Percentiles rank a stretch among this genome's conserved stretches.
phyloP scores from a whole-genome alignment of 1,140 invertebrate species.

The Zophobas morio region DNA sequence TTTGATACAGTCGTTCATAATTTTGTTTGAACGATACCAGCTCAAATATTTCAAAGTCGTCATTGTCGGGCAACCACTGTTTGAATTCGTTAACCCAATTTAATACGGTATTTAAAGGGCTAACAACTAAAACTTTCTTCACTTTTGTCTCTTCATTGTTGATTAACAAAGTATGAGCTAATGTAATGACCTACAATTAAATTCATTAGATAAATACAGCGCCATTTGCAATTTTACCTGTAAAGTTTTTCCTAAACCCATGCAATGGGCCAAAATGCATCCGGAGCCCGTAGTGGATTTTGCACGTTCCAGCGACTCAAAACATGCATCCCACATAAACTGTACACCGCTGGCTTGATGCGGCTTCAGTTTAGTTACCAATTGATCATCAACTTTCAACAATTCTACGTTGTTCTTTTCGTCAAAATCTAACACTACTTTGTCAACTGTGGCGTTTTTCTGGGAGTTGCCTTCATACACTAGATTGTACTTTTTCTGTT shows the following conservation, averaged over 20 bases:
- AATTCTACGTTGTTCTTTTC: constrained; percentile 74
- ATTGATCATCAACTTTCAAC: constrained; percentile 83
- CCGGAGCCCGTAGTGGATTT: constrained; percentile 84
- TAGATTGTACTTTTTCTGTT: constrained; percentile 79
- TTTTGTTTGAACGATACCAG: constrained; percentile 74
- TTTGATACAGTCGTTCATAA: constrained; percentile 72
- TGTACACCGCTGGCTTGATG: constrained; percentile 95
- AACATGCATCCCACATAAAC: constrained; percentile 97
- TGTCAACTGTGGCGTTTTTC: constrained; percentile 67
- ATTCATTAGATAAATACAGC: constrained; percentile 61
- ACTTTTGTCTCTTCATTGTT: constrained; percentile 71
- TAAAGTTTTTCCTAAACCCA: constrained; percentile 84
- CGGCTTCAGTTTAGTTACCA: constrained; percentile 91
- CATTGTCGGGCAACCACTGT: constrained; percentile 78
- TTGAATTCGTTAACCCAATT: constrained; percentile 92
- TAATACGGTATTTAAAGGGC: constrained; percentile 89
- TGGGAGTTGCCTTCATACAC: constrained; percentile 60
- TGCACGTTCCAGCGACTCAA: constrained; percentile 87
- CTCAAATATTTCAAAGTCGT: constrained; percentile 69
- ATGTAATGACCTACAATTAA: constrained; percentile 71
- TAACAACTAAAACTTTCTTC: constrained; percentile 80
- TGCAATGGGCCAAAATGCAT: constrained; percentile 95
- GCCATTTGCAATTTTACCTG: constrained; percentile 67
- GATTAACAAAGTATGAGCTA: constrained; percentile 79
- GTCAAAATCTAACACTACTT: constrained; percentile 77